Conservation (phyloP, 2,113 vertebrate genomes). For the Actenoides lindsayi region DNA sequence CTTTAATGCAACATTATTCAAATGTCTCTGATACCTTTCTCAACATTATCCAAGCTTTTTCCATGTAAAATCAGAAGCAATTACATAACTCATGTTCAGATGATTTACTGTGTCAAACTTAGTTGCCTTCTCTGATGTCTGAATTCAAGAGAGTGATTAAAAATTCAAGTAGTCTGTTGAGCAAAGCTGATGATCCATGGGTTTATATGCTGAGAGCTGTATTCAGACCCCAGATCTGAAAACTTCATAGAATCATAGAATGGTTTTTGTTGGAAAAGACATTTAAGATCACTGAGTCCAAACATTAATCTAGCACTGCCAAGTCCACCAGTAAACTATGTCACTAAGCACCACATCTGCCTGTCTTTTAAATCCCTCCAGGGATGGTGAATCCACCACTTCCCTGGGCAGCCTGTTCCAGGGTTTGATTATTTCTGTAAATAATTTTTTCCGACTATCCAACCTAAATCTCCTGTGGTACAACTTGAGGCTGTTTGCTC, state of each 20-base stretch:
- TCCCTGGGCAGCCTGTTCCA: neutral
- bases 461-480: neutral
- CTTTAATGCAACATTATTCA: neutral
- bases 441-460: neutral
- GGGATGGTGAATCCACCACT: neutral
- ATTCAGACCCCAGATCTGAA: neutral
- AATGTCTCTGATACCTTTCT: neutral
- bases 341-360: neutral
- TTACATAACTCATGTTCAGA: slow-evolving; percentile 1
- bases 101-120: slow-evolving; percentile 38
- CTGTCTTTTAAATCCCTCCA: neutral
- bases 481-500: neutral
- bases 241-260: neutral
- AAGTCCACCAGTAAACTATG: neutral
- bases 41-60: neutral
- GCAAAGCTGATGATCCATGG: neutral
- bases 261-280: neutral
- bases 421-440: neutral
- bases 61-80: neutral
- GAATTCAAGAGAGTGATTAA: slow-evolving; percentile 6
- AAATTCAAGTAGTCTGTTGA: neutral
- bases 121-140: neutral
- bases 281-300: neutral
- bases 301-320: neutral
- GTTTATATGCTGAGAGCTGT: neutral